These are phyloP conservation scores for Uloborus diversus DNA, from an alignment of 1,140 invertebrate genomes.

Conservation along the genomic window DNA sequence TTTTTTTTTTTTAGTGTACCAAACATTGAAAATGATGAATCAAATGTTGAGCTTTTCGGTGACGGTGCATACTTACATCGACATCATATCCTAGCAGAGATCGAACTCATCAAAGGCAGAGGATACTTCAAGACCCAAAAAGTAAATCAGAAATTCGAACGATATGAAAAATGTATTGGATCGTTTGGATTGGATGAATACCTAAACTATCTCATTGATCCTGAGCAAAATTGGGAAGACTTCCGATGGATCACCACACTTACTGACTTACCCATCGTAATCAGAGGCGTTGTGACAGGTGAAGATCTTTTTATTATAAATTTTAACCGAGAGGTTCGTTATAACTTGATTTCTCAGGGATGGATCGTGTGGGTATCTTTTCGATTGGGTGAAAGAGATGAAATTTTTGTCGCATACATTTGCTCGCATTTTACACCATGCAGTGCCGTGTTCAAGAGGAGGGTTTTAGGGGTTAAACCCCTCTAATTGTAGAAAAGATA, in stretches of 20 bases:
- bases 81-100: not conserved
- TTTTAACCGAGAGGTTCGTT: too few relatives aligned
- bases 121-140: not conserved
- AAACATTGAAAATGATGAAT: not conserved
- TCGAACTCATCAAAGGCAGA: not conserved
- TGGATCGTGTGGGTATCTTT: too few relatives aligned
- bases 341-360: too few relatives aligned
- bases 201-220: not conserved
- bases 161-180: not conserved
- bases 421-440: too few relatives aligned
- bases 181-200: not conserved
- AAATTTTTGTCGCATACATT: too few relatives aligned
- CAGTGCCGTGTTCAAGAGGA: too few relatives aligned
- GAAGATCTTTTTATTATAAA: not conserved
- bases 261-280: not conserved
- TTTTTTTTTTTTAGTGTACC: not conserved
- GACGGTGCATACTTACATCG: not conserved
- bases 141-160: not conserved
- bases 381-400: too few relatives aligned
- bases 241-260: not conserved
- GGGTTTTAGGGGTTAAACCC: too few relatives aligned
- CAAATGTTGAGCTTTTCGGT: not conserved
- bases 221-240: not conserved
- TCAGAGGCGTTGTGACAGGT: not conserved
- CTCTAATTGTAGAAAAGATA: too few relatives aligned